These are phyloP conservation scores for Diadegma fenestrale DNA, from an alignment of 2,888 invertebrate genomes.

Conservation along the genomic window DNA sequence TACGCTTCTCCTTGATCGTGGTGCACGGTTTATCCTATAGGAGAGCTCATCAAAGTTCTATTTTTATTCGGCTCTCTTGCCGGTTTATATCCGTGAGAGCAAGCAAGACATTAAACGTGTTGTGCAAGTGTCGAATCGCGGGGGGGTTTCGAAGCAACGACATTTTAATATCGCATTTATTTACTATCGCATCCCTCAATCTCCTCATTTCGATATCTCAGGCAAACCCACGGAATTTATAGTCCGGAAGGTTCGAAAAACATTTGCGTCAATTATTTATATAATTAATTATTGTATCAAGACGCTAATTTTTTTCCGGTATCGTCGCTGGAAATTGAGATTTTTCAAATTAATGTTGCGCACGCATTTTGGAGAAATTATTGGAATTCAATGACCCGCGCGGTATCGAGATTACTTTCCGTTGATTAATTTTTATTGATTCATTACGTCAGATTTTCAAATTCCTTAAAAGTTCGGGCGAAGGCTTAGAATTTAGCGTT, in stretches of 20 bases:
- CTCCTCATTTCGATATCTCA: neutral
- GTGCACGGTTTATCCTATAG: conserved; percentile 59
- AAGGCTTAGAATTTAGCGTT: too few relatives aligned
- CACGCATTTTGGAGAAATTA: too few relatives aligned
- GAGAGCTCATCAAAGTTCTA: conserved; percentile 71
- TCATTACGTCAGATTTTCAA: too few relatives aligned
- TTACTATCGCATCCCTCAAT: conserved; percentile 14
- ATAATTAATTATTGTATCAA: neutral
- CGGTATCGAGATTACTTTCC: too few relatives aligned
- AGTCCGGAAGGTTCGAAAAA: neutral
- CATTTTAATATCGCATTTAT: conserved; percentile 70
- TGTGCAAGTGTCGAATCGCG: conserved; percentile 83
- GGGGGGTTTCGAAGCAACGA: conserved; percentile 71
- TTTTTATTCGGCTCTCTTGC: conserved; percentile 76
- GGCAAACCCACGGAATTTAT: neutral
- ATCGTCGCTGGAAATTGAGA: too few relatives aligned
- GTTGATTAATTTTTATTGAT: too few relatives aligned
- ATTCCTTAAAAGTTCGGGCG: too few relatives aligned
- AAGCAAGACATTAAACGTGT: conserved; percentile 71
- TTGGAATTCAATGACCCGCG: too few relatives aligned
- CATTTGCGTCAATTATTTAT: neutral
- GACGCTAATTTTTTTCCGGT: neutral
- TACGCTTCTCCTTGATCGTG: conserved; percentile 54
- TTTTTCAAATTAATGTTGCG: too few relatives aligned
- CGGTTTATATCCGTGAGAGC: conserved; percentile 75